Conservation (phyloP, 2,888 invertebrate species). For the Helicoverpa assulta region DNA sequence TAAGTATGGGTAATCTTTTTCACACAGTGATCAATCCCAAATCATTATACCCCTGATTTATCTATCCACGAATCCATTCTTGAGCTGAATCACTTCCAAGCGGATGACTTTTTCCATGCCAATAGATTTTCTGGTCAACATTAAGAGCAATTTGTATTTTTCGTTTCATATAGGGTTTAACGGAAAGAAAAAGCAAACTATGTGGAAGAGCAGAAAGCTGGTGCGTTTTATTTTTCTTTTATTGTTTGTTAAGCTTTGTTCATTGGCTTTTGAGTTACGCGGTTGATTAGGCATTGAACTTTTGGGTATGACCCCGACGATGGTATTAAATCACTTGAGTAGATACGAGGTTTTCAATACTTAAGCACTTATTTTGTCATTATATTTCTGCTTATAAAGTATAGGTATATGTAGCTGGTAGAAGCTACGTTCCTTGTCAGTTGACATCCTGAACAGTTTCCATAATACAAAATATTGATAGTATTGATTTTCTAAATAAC, state of each 20-base stretch:
- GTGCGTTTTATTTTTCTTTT: constrained; percentile 36
- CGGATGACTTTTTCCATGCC: constrained; percentile 82
- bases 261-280: constrained; percentile 13
- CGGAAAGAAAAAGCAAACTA: constrained; percentile 53
- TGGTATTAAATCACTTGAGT: constrained; percentile 25
- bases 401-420: too few species aligned
- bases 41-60: constrained; percentile 73
- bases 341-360: background rate
- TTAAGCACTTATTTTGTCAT: background rate
- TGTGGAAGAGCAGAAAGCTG: constrained; percentile 39
- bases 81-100: constrained; percentile 79
- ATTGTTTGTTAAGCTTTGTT: constrained; percentile 17
- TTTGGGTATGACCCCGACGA: constrained; percentile 12
- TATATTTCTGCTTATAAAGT: too few species aligned
- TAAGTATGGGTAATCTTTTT: constrained; percentile 31
- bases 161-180: constrained; percentile 62
- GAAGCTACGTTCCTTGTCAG: too few species aligned
- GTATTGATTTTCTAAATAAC: background rate
- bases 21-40: constrained; percentile 54
- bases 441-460: too few species aligned
- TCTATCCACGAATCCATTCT: constrained; percentile 78
- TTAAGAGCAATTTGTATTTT: constrained; percentile 74
- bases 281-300: constrained; percentile 15
- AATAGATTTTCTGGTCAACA: constrained; percentile 75
- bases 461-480: too few species aligned